phyloP scores from a whole-genome alignment of 1,140 invertebrate genomes.

The Meloidogyne exigua region DNA sequence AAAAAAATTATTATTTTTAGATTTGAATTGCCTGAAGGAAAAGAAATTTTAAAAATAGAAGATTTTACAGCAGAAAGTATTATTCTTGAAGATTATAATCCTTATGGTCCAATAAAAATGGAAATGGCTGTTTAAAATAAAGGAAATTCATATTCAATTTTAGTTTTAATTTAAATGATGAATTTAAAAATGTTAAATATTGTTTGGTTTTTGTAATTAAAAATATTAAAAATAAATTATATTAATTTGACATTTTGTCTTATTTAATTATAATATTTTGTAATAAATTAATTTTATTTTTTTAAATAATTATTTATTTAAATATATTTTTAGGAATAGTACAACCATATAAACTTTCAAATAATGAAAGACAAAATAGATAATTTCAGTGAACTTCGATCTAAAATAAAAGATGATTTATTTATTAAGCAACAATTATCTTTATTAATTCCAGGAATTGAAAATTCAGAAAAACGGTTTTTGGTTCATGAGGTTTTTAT shows the following conservation, averaged over 20 bases:
- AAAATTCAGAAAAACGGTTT: constrained; percentile 22
- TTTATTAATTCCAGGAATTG: constrained; percentile 10
- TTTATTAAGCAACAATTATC: constrained; percentile 4
- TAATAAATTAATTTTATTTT: too few species aligned
- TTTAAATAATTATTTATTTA: too few species aligned
- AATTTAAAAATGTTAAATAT: too few species aligned
- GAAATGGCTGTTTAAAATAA: constrained; percentile 94
- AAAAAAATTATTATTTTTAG: constrained; percentile 35
- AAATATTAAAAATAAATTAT: too few species aligned
- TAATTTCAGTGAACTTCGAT: too few species aligned
- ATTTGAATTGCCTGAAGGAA: constrained; percentile 68
- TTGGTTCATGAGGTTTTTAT: constrained; percentile 10
- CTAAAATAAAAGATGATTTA: too few species aligned
- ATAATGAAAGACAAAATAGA: too few species aligned
- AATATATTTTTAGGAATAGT: too few species aligned
- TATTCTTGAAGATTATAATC: constrained; percentile 81
- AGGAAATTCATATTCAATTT: background rate
- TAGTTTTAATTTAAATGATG: constrained; percentile 1
- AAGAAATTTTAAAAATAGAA: constrained; percentile 69
- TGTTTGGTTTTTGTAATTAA: too few species aligned
- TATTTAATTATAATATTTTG: too few species aligned
- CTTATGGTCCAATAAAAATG: constrained; percentile 87
- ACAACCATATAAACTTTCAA: too few species aligned
- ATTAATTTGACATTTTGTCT: too few species aligned
- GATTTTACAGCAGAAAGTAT: constrained; percentile 88